These are phyloP conservation scores for Anoplolepis gracilipes DNA, from an alignment of 1,140 invertebrate genomes.

Conservation along the genomic window DNA sequence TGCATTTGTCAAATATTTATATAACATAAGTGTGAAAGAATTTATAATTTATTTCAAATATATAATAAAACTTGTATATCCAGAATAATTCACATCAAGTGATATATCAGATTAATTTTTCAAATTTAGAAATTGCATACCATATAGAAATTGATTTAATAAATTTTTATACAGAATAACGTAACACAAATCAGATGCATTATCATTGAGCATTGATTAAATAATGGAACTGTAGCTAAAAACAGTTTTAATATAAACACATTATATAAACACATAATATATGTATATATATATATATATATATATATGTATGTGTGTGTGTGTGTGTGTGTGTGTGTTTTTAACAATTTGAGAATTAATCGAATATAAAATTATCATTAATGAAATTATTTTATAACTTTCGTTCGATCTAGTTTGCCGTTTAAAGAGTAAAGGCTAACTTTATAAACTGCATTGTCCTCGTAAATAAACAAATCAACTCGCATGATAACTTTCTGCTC, in stretches of 20 bases:
- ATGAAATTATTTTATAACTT: slow-evolving; percentile 6
- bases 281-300: too few relatives aligned
- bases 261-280: too few relatives aligned
- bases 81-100: not conserved
- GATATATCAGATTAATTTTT: not conserved
- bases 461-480: not conserved
- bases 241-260: too few relatives aligned
- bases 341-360: not conserved
- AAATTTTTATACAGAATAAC: too few relatives aligned
- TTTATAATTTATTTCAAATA: too few relatives aligned
- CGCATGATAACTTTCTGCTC: not conserved
- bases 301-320: too few relatives aligned
- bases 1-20: too few relatives aligned
- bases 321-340: not conserved
- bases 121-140: not conserved
- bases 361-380: not conserved
- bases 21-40: too few relatives aligned
- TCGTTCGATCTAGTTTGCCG: not conserved
- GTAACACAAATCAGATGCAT: not conserved
- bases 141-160: too few relatives aligned
- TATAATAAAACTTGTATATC: not conserved
- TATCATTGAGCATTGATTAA: not conserved
- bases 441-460: not conserved
- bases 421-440: not conserved
- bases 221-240: too few relatives aligned